phyloP scores from a whole-genome alignment of 2,113 vertebrate genomes.

The Lynx canadensis region DNA sequence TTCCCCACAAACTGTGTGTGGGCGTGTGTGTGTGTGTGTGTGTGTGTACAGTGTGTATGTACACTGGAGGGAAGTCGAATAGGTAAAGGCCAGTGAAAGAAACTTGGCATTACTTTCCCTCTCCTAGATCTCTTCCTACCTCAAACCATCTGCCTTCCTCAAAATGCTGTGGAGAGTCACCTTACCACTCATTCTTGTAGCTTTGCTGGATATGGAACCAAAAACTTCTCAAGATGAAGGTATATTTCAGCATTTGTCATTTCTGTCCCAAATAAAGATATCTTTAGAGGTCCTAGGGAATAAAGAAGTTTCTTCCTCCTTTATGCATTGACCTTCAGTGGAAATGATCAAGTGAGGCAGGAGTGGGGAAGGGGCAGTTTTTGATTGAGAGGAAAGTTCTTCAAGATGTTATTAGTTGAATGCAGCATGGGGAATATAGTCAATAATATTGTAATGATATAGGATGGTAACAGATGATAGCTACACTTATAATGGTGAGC shows the following conservation, averaged over 20 bases:
- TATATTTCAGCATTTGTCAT: not conserved
- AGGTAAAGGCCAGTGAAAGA: not conserved
- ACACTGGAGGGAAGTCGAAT: not conserved
- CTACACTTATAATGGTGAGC: not conserved
- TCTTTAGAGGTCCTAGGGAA: not conserved
- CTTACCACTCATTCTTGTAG: not conserved
- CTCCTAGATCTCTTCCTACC: not conserved
- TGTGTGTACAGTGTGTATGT: not conserved
- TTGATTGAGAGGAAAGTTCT: not conserved
- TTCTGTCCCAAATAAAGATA: constrained; percentile 6
- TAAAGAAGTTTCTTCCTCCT: not conserved
- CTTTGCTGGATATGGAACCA: not conserved
- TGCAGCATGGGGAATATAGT: not conserved
- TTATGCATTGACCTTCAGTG: not conserved
- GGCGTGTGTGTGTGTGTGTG: not conserved
- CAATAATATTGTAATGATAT: not conserved
- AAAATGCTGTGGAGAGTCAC: not conserved
- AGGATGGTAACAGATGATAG: not conserved
- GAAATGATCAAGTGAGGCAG: not conserved
- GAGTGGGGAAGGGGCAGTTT: not conserved
- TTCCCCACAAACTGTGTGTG: not conserved
- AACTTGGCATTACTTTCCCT: not conserved
- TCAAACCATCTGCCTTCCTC: not conserved
- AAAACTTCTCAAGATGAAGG: not conserved
- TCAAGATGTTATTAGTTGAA: not conserved